Conservation (phyloP, 2,888 invertebrate species). For the Drosophila rubida region DNA sequence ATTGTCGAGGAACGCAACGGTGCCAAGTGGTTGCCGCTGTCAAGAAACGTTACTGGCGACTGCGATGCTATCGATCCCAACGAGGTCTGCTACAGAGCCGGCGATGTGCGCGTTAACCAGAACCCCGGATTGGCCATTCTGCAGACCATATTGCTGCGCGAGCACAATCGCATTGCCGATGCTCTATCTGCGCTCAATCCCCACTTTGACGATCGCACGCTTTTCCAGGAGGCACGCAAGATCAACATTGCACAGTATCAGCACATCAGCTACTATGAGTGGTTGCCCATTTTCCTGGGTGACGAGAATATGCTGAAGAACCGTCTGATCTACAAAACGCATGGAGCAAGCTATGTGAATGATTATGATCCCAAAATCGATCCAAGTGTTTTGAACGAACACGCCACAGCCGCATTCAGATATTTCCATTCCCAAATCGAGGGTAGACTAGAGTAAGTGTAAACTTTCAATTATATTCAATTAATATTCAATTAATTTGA, state of each 20-base stretch:
- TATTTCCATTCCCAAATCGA: slow-evolving; percentile 88
- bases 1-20: slow-evolving; percentile 87
- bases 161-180: slow-evolving; percentile 86
- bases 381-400: slow-evolving; percentile 87
- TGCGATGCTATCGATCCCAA: slow-evolving; percentile 88
- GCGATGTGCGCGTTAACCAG: slow-evolving; percentile 86
- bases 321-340: slow-evolving; percentile 82
- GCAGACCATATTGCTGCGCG: slow-evolving; percentile 85
- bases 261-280: slow-evolving; percentile 86
- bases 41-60: slow-evolving; percentile 88
- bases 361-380: slow-evolving; percentile 86
- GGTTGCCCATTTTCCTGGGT: slow-evolving; percentile 86
- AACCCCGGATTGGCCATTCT: slow-evolving; percentile 85
- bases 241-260: slow-evolving; percentile 86
- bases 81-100: slow-evolving; percentile 91
- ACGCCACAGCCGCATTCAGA: slow-evolving; percentile 88
- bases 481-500: neutral
- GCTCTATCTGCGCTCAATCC: slow-evolving; percentile 85
- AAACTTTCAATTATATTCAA: neutral
- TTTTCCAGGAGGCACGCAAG: slow-evolving; percentile 86
- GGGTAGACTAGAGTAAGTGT: slow-evolving; percentile 85
- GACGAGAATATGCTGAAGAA: slow-evolving; percentile 85
- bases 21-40: slow-evolving; percentile 90
- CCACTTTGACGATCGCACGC: slow-evolving; percentile 86
- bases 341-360: slow-evolving; percentile 83